Evolutionary conservation across 2,797 vertebrate genomes (phyloP), one percentile per base, ranked within the genome.

Genomic region (Austrolebias charrua): DNA sequence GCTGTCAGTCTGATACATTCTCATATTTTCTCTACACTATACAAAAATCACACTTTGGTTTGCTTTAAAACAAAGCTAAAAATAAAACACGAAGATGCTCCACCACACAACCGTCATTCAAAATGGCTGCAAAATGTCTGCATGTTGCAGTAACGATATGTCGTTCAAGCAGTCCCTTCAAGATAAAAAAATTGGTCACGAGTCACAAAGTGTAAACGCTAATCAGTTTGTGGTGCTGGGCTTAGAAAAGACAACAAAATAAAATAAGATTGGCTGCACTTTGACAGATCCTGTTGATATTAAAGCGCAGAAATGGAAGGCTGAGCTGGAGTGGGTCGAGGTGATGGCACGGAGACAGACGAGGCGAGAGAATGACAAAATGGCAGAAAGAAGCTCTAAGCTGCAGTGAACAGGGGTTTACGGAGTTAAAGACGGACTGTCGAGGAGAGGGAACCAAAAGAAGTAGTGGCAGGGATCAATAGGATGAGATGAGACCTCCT

Each of bases 31-130:
- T 84, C 49, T 63, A 63, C 61, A 31, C 85, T 78, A 59, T 82
- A 79, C 46, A 81, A 82, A 84, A 86, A 87, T 82, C 86, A 91
- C 86, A 89, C 90, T 92, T 92, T 92, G 89, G 88, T 92, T 92
- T 87, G 69, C 86, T 90, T 88, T 71, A 75, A 86, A 88, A 88
- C 48, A 42, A 65, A 86, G 69, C 56, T 24, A 8, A 4, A 69
- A 73, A 80, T 63, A 53, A 65, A 18, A 63, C 60, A 66, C 83
- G 71, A 69, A 67, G 70, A 86, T 82, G 72, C 68, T 85, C 66
- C 73, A 78, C 63, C 63, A 75, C 76, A 85, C 78, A 60, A 80
- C 64, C 80, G 58, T 79, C 74, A 86, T 71, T 71, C 81, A 80
- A 66, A 66, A 71, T 68, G 73, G 65, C 60, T 83, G 72, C 73